Base-by-base conservation (phyloP, 2,888 invertebrate genomes). In the Dolichopus griseipennis region DNA sequence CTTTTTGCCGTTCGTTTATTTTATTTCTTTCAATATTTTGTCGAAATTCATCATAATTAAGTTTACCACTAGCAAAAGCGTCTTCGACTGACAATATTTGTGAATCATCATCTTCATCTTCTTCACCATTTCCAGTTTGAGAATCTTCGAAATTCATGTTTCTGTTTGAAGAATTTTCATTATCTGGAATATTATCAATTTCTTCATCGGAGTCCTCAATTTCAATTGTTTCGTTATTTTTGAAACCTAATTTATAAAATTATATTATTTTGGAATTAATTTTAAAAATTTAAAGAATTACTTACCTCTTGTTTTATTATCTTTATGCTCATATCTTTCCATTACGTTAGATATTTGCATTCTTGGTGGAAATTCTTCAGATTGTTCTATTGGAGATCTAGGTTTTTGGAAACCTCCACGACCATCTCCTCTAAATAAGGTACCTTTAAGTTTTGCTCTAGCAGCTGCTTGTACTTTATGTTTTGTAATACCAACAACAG, bases 381-480 rank as follows among this genome's bases (percentile, higher is more conserved):
- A 2, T 22, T 22, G 10, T 62, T 62, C 22, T 12, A 9, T 9
- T 21, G 20, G 62, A 3, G 62, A 62, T 21, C 22, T 62, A 21
- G 22, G 22, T 22, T 62, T 62, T 12, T 22, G 21, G 22, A 22
- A 34, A 20, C 64, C 64, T 6, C 64, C 64, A 0, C 64, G 64
- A 20, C 37, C 37, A 37, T 64, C 64, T 34, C 34, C 34, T 64
- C 33, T 64, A 64, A 20, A 64, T 20, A 64, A 37, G 18, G 33
- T 34, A 64, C 64, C 64, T 33, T 34, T 33, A 5, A 64, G n/a
- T 64, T 33, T 33, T 6, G 64, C 64, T 64, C 37, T 64, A 18
- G 64, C 64, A 5, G 37, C 64, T 7, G 64, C 64, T 20, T 64
- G 64, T 10, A 64, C 64, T 64, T 64, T 64, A 37, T 64, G 64